These are phyloP conservation scores for Lepidocyrtinus sp. DNA, from an alignment of 2,888 invertebrate genomes.

Conservation along the genomic window DNA sequence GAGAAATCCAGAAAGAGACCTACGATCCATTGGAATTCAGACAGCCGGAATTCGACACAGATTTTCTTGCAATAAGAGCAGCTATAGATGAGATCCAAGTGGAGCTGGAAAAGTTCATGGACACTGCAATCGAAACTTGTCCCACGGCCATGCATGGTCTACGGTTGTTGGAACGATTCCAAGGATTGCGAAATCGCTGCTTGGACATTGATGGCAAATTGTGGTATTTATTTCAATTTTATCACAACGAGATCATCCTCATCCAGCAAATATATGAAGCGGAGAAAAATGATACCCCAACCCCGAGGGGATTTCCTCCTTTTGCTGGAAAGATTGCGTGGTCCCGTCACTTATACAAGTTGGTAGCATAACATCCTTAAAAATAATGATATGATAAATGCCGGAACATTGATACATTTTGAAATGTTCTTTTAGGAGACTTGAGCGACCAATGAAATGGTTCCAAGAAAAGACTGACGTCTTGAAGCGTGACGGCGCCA, in stretches of 20 bases:
- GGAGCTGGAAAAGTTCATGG: conserved; percentile 82
- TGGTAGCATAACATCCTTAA: neutral
- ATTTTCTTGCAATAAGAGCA: conserved; percentile 82
- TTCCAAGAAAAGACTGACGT: conserved; percentile 71
- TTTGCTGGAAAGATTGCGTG: conserved; percentile 86
- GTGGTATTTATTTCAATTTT: conserved; percentile 67
- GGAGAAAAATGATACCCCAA: conserved; percentile 81
- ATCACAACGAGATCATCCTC: conserved; percentile 67
- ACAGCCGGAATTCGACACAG: conserved; percentile 81
- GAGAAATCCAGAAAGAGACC: conserved; percentile 79
- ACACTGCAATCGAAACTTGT: conserved; percentile 71
- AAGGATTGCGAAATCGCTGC: conserved; percentile 77
- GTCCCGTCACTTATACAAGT: conserved; percentile 83
- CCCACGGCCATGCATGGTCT: conserved; percentile 67
- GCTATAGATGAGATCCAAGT: conserved; percentile 81
- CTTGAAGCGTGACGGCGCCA: conserved; percentile 79
- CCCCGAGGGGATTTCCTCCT: conserved; percentile 85
- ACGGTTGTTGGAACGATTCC: conserved; percentile 80
- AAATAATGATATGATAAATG: neutral
- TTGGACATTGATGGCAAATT: conserved; percentile 66
- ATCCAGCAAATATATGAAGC: conserved; percentile 79
- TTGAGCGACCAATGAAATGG: conserved; percentile 68
- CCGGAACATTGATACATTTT: neutral
- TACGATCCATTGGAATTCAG: conserved; percentile 88
- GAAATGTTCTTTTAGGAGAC: conserved; percentile 41